Base-by-base conservation (phyloP, 2,797 vertebrate genomes). In the Clarias platycephalus region DNA sequence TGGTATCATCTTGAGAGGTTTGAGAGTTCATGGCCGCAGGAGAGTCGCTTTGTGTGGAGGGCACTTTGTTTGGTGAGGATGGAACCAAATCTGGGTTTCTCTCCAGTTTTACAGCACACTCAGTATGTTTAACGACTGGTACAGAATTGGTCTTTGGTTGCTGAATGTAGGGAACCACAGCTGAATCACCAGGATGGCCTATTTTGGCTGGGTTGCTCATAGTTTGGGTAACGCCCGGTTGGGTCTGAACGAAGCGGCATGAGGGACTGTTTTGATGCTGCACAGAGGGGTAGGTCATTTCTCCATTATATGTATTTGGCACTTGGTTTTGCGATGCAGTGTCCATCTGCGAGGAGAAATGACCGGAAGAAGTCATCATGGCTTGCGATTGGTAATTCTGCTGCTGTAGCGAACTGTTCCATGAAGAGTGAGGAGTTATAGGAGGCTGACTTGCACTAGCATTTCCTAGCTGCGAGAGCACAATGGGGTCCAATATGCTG, bases 401-500 rank as follows among this genome's bases (percentile, higher is more conserved):
- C 76, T 83, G 88, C 71, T 92, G 90, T 77, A 76, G 72, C 9
- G 85, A 64, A 82, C n/a, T 75, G 64, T 81, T 85, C 93, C 97
- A 97, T 31, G 94, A 93, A 68, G 94, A 92, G 90, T 87, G 92
- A 71, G 91, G 89, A 63, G 91, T 91, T 90, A 90, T 92, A 78
- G 95, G 94, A 85, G 94, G 90, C 87, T 94, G 93, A 91, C 94
- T 91, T 22, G 92, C 87, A 53, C 49, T 53, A 85, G 93, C 91
- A 1, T 91, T 96, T 93, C 94, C 96, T 13, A 97, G 93, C 90
- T 97, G 97, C 86, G 97, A 94, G 83, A 96, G 94, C 89, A 98
- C 96, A 87, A 97, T 96, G 57, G 97, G 97, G 92, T 97, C 96
- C 84, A 97, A 95, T 87, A 95, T 92, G 20, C 94, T 97, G 53